A percentile compares a stretch with the other conserved stretches of the same genome.
Evolutionary conservation across 2,113 vertebrate species (phyloP).

Genomic region (Ceyx margarethae): DNA sequence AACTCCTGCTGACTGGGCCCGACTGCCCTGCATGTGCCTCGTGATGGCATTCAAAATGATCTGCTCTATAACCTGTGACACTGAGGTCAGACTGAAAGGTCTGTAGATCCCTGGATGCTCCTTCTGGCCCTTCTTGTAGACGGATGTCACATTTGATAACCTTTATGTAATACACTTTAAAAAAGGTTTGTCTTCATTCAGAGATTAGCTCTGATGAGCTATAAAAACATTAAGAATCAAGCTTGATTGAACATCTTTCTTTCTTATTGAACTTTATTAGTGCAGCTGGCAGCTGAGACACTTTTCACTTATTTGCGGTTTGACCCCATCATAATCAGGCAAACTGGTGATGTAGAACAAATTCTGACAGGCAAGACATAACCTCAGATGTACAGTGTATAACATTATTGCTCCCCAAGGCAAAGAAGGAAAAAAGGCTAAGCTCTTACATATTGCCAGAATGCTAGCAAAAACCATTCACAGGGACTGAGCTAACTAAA

Average conservation of each 20-base stretch:
- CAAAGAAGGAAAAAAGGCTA: background rate
- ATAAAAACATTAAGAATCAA: background rate
- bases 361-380: background rate
- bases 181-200: background rate
- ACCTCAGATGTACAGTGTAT: background rate
- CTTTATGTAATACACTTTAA: background rate
- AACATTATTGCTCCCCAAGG: background rate
- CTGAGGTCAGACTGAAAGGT: too few species aligned
- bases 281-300: background rate
- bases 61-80: too few species aligned
- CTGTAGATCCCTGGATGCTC: too few species aligned
- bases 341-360: constrained; percentile 7
- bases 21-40: too few species aligned
- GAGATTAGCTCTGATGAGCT: background rate
- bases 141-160: too few species aligned
- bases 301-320: background rate
- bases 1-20: too few species aligned
- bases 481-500: background rate
- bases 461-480: background rate
- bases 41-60: too few species aligned
- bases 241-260: background rate
- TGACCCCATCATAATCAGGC: background rate
- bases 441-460: background rate
- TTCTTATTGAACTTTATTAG: background rate
- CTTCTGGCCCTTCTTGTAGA: too few species aligned